Evolutionary conservation across 2,113 vertebrate genomes (phyloP), one percentile per base, ranked within the genome.

Genomic region (Vicugna pacos): DNA sequence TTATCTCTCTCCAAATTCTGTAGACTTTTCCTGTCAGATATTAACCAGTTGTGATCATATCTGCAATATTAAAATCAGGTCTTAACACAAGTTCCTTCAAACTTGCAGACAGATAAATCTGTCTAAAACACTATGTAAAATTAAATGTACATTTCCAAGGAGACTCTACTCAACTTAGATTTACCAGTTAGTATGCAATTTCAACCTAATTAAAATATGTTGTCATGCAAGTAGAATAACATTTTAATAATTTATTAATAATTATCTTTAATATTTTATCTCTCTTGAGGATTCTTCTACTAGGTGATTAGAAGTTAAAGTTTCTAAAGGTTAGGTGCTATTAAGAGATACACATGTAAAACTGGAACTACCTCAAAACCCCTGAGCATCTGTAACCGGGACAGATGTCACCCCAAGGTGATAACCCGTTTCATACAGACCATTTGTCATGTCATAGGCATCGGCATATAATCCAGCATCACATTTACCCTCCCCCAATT

Each of bases 171-270:
- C 1, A 35, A 93, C 90, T 96, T 92, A 85, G 42, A 96, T 38
- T n/a, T 85, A 62, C 65, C 92, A 76, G 91, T 48, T 62, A 84
- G 14, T 81, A 73, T 93, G 72, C 8, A 94, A 46, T 38, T 88
- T 82, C 67, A 35, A 75, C 19, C 62, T 89, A 83, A 91, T 93
- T 94, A 97, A 94, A 95, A 73, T 46, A 84, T 69, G 17, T 32
- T 91, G 8, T 48, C 54, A 80, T 90, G 69, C 22, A 92, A 84
- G 14, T 50, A 96, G 10, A 70, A 79, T 50, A 76, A 17, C 15
- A 95, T 81, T 93, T 77, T 76, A 96, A 95, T 96, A 17, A 95
- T 80, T 84, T 96, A 76, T 92, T 95, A 96, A 85, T 91, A 90
- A 92, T 92, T 80, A 81, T 73, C 62, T 73, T 96, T 93, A 83